Base-by-base conservation (phyloP, 2,888 invertebrate genomes). In the Brachypalpus laphriformis region DNA sequence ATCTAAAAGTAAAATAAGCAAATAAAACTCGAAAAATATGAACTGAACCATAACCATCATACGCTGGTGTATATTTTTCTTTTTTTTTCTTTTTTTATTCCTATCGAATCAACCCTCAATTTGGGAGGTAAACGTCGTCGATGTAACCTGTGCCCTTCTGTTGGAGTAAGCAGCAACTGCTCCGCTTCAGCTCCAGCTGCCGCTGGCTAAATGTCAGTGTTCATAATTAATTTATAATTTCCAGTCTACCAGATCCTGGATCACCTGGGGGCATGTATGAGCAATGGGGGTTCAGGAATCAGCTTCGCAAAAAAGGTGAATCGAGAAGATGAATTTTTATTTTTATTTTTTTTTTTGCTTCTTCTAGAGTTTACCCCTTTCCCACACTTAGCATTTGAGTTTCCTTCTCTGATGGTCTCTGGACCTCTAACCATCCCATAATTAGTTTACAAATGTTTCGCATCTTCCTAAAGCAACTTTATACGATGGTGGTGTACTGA, bases 171-270 rank as follows among this genome's bases (percentile, higher is more conserved):
- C n/a, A 6, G 28, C 28, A 9, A 9, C 54, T 56, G 42, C 22
- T 34, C 20, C 9, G 63, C 71, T 74, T 68, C 34, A 59, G 71
- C 37, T 42, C 16, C 68, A 68, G 61, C 66, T 83, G 78, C 77
- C 77, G 47, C 47, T 59, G 75, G 80, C 75, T 80, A 85, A 85
- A 80, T 80, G 85, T 85, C 85, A 80, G 85, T 81, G 81, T 86
- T 76, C 81, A 86, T 86, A 86, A 86, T 86, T 76, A 81, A 86
- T 86, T 86, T 86, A 81, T 81, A 86, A 86, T 86, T 76, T 86
- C 81, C 81, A 86, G 81, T 86, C 85, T 86, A 81, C 81, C 85
- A 86, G 81, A 61, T 76, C 57, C 51, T 61, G 78, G 54, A 54
- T 51, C 78, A 78, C 83, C 65, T 68, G 63, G 49, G 63, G 83